Conservation (phyloP, 1,140 invertebrate species). For the Apis florea region DNA sequence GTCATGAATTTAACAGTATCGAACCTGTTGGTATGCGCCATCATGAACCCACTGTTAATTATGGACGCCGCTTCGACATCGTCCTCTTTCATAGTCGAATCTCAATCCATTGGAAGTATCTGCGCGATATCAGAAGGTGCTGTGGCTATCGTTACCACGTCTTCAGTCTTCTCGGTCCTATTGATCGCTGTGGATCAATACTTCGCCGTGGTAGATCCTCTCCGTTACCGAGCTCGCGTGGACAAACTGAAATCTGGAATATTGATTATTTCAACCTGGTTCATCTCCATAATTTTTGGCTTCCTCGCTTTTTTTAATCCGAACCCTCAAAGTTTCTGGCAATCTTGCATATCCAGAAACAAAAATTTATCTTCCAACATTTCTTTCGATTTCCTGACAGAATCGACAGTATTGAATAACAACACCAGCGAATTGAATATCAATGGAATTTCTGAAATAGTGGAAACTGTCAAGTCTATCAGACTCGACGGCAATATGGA, state of each 20-base stretch:
- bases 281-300: slow-evolving; percentile 82
- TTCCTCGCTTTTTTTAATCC: slow-evolving; percentile 80
- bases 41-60: slow-evolving; percentile 83
- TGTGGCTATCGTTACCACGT: slow-evolving; percentile 74
- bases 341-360: slow-evolving; percentile 72
- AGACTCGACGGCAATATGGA: neutral
- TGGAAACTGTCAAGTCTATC: slow-evolving; percentile 4
- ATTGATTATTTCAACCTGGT: slow-evolving; percentile 86
- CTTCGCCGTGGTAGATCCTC: slow-evolving; percentile 91
- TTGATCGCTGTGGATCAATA: slow-evolving; percentile 93
- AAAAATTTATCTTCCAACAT: neutral
- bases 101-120: slow-evolving; percentile 33
- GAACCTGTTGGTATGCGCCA: slow-evolving; percentile 83
- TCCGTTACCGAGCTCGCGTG: slow-evolving; percentile 90
- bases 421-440: slow-evolving; percentile 7
- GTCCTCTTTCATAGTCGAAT: neutral
- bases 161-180: slow-evolving; percentile 86
- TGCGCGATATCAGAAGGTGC: slow-evolving; percentile 74
- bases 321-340: slow-evolving; percentile 80
- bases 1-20: slow-evolving; percentile 86
- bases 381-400: neutral
- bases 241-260: slow-evolving; percentile 86
- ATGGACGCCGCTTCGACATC: slow-evolving; percentile 72
- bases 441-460: neutral
- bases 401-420: neutral